These are phyloP conservation scores for Chlorodrepanis virens DNA, from an alignment of 2,113 vertebrate species.

Conservation along the genomic window DNA sequence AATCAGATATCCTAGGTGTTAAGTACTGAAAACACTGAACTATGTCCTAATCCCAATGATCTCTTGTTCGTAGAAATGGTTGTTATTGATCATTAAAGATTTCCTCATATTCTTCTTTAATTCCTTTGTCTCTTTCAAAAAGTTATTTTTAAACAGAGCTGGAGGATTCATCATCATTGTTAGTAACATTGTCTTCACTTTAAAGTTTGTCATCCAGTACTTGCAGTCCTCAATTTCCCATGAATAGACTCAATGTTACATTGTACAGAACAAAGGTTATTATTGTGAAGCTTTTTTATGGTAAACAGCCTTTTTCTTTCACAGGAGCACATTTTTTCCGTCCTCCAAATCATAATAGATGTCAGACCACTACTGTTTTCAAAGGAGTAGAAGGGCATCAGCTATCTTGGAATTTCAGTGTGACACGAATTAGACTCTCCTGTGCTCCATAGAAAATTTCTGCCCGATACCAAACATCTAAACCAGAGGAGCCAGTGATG, in stretches of 20 bases:
- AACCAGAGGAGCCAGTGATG: accelerated
- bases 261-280: background rate
- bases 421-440: background rate
- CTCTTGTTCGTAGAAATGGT: background rate
- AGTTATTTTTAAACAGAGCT: background rate
- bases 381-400: background rate
- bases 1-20: background rate
- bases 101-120: background rate
- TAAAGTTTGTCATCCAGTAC: background rate
- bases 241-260: background rate
- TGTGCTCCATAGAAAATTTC: background rate
- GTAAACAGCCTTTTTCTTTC: background rate
- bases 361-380: background rate
- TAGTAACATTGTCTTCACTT: background rate
- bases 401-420: background rate
- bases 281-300: background rate
- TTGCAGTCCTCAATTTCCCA: background rate
- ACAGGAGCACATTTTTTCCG: background rate
- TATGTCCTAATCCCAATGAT: background rate
- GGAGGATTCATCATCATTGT: background rate
- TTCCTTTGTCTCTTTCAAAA: background rate
- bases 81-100: background rate
- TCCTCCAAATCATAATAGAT: background rate
- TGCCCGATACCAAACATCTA: background rate
- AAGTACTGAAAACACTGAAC: background rate